Conservation (phyloP, 2,113 vertebrate genomes). For the Syngnathus floridae region DNA sequence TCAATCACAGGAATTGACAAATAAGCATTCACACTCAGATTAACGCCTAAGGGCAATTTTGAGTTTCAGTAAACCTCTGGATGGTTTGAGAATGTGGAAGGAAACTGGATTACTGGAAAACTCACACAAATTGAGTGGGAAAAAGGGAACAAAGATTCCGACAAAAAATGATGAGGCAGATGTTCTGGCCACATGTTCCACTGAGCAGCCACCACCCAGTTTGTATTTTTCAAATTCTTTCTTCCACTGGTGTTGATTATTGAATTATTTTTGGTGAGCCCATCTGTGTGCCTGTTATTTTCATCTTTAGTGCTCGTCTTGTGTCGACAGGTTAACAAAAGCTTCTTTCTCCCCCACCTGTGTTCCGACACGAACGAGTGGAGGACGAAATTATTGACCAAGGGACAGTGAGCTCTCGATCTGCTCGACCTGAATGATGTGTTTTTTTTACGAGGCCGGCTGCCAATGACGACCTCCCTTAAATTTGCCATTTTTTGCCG, state of each 20-base stretch:
- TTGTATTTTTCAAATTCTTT: not conserved
- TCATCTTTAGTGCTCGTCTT: not conserved
- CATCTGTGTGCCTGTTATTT: not conserved
- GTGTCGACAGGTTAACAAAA: constrained; percentile 49
- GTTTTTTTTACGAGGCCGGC: constrained; percentile 27
- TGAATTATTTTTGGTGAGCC: not conserved
- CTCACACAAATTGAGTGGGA: not conserved
- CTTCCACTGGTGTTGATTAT: not conserved
- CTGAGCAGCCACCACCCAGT: not conserved
- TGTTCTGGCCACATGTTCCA: not conserved
- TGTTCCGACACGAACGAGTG: constrained; percentile 30
- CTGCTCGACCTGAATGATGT: constrained; percentile 52
- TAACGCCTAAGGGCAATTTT: not conserved
- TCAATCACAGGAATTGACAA: not conserved
- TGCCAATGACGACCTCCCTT: constrained; percentile 10
- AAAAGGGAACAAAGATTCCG: not conserved
- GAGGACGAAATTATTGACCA: constrained; percentile 49
- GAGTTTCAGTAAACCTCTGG: not conserved
- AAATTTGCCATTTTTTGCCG: constrained; percentile 32
- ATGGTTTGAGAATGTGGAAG: not conserved
- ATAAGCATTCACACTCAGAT: not conserved
- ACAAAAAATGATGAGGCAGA: not conserved
- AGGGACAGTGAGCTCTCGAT: constrained; percentile 31
- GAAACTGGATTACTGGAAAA: not conserved
- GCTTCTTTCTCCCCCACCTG: constrained; percentile 53